phyloP scores from a whole-genome alignment of 2,888 invertebrate genomes.

The Conus canariensis region DNA sequence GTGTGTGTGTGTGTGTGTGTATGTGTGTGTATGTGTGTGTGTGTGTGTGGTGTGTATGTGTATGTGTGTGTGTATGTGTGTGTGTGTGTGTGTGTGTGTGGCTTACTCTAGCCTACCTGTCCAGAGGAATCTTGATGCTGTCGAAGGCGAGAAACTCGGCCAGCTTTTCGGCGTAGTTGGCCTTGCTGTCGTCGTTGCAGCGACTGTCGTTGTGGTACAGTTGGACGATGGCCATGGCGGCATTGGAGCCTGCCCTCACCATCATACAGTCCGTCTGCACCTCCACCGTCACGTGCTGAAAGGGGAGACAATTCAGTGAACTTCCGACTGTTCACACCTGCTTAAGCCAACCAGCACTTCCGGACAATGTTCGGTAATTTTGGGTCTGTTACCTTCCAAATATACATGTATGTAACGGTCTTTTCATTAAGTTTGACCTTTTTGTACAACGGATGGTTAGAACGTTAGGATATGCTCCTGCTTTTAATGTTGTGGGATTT shows the following conservation, averaged over 20 bases:
- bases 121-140: constrained; percentile 21
- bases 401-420: no score
- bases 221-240: constrained; percentile 35
- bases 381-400: no score
- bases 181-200: constrained; percentile 33
- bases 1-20: no score
- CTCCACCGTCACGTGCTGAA: constrained; percentile 37
- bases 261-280: constrained; percentile 36
- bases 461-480: no score
- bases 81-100: no score
- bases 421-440: no score
- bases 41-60: no score
- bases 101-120: constrained; percentile 24
- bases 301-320: neutral
- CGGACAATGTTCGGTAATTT: no score
- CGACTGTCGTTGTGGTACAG: constrained; percentile 44
- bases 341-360: neutral
- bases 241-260: constrained; percentile 37
- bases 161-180: constrained; percentile 23
- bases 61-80: no score
- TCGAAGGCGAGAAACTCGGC: constrained; percentile 31
- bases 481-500: no score
- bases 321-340: neutral
- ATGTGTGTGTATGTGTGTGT: no score
- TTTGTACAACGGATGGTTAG: no score